Evolutionary conservation across 2,888 invertebrate genomes (phyloP).

Genomic region (Sphecodes monilicornis): DNA sequence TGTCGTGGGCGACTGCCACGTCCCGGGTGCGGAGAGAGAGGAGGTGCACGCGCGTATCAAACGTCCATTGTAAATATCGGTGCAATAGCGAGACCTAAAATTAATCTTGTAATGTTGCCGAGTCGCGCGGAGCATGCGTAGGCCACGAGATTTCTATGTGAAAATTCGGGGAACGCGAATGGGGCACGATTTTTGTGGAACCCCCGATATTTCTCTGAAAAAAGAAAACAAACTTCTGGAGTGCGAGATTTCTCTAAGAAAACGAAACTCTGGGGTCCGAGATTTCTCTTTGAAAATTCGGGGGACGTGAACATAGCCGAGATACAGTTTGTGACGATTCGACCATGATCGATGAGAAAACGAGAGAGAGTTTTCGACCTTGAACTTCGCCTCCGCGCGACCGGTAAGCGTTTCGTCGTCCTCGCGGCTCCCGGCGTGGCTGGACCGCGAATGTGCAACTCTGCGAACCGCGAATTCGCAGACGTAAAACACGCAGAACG

Average conservation of each 20-base stretch:
- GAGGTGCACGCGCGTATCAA: constrained; percentile 70
- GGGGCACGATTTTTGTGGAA: no score
- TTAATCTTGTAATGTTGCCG: constrained; percentile 74
- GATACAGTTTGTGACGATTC: not conserved
- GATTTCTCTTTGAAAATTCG: not conserved
- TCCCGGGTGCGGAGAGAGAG: constrained; percentile 57
- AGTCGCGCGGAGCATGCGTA: constrained; percentile 66
- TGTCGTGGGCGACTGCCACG: constrained; percentile 66
- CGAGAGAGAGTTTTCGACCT: not conserved
- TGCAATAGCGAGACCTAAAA: constrained; percentile 81
- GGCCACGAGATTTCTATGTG: no score
- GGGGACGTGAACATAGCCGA: not conserved
- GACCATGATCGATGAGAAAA: not conserved
- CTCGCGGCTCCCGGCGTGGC: constrained; percentile 23
- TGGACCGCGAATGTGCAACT: not conserved
- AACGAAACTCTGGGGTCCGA: not conserved
- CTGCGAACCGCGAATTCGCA: not conserved
- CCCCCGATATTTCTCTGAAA: no score
- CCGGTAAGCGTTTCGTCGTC: constrained; percentile 35
- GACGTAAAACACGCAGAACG: not conserved
- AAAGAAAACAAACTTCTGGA: no score
- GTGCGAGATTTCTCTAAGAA: no score
- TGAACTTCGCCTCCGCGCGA: not conserved
- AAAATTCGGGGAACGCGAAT: no score
- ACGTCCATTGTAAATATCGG: constrained; percentile 83